phyloP scores from a whole-genome alignment of 1,140 invertebrate genomes.

The Dendrolimus kikuchii region DNA sequence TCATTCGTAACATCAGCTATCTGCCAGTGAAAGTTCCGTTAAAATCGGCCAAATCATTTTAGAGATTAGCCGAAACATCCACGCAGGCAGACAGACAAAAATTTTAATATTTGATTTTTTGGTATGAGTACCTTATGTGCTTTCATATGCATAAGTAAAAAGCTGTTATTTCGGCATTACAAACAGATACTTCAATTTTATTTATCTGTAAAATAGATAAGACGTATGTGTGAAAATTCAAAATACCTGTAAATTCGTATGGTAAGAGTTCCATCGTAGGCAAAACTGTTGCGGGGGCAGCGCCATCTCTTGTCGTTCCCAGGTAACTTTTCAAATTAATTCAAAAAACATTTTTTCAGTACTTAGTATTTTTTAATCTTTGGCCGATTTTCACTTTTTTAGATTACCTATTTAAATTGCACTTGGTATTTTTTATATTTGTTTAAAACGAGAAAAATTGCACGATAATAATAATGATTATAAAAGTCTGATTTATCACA shows the following conservation, averaged over 20 bases:
- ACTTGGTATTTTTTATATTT: conserved; percentile 11
- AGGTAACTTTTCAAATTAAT: conserved; percentile 5
- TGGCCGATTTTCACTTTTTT: conserved; percentile 32
- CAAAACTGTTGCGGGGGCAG: conserved; percentile 81
- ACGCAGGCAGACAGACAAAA: too few species aligned
- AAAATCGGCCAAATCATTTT: too few species aligned
- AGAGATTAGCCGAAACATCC: too few species aligned
- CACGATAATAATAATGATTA: conserved; percentile 20
- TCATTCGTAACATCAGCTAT: too few species aligned
- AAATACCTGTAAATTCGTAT: conserved; percentile 82
- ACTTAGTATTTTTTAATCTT: conserved; percentile 34
- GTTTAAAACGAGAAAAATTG: conserved; percentile 30
- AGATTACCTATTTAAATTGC: conserved; percentile 24
- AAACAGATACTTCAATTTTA: neutral
- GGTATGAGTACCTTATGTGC: too few species aligned
- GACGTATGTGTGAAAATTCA: neutral
- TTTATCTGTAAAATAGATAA: neutral
- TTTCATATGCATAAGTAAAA: too few species aligned
- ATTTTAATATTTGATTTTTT: too few species aligned
- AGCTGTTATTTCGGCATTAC: neutral
- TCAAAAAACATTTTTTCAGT: conserved; percentile 14
- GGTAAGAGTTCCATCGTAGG: conserved; percentile 91
- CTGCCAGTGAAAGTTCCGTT: too few species aligned
- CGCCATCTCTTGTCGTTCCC: conserved; percentile 51
- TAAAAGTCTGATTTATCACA: conserved; percentile 1